phyloP scores from a whole-genome alignment of 2,797 vertebrate species.

The Pangasius macronema region DNA sequence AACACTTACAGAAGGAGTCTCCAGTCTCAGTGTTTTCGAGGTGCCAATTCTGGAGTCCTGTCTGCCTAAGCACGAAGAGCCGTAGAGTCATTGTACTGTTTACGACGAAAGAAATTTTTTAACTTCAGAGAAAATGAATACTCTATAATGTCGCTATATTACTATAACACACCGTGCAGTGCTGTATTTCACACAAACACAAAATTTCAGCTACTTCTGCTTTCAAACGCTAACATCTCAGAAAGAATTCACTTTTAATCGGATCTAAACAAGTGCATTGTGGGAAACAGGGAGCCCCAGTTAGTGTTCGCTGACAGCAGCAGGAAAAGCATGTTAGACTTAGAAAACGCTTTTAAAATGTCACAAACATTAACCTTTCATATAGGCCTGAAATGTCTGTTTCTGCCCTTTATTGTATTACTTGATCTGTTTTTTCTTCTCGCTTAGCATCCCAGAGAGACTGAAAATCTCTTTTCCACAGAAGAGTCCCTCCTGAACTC shows the following conservation, averaged over 20 bases:
- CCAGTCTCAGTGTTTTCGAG: background rate
- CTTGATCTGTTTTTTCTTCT: background rate
- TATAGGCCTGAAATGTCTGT: background rate
- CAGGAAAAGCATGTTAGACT: background rate
- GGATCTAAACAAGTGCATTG: background rate
- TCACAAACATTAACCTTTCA: conserved; percentile 2
- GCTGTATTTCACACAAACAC: background rate
- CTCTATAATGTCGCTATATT: too few species aligned
- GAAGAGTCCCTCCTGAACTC: too few species aligned
- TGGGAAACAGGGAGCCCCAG: background rate
- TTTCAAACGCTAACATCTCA: background rate
- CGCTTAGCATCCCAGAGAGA: background rate
- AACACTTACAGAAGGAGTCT: background rate
- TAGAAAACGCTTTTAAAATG: background rate
- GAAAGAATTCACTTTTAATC: background rate
- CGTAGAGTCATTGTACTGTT: too few species aligned
- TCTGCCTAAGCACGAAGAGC: too few species aligned
- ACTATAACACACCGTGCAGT: background rate
- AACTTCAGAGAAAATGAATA: too few species aligned
- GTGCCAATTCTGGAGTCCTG: too few species aligned
- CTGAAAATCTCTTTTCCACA: background rate
- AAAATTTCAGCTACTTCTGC: background rate
- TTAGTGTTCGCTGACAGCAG: background rate
- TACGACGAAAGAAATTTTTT: too few species aligned
- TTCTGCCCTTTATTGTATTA: conserved; percentile 6